These are phyloP conservation scores for Cossypha dichroa DNA, from an alignment of 2,797 vertebrate genomes.

Conservation along the genomic window DNA sequence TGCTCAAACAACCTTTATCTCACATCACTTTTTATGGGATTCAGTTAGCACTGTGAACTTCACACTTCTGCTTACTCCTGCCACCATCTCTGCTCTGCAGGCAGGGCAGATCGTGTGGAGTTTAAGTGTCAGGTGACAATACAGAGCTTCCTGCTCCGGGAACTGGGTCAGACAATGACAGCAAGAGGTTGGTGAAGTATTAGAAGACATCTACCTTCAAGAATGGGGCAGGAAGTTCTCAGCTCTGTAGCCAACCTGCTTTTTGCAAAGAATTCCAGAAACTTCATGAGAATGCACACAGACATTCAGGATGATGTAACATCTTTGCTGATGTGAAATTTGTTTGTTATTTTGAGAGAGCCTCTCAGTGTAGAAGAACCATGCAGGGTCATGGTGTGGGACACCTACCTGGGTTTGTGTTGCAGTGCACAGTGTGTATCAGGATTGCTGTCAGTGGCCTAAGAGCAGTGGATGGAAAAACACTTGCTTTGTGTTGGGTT, in stretches of 20 bases:
- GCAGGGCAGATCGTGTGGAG: neutral
- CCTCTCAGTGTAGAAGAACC: fast-evolving
- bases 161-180: neutral
- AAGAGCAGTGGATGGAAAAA: neutral
- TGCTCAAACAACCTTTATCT: conserved; percentile 30
- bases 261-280: neutral
- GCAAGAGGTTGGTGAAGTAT: neutral
- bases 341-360: neutral
- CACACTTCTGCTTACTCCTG: conserved; percentile 35
- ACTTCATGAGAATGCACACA: neutral
- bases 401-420: neutral
- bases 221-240: neutral
- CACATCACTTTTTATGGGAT: conserved; percentile 58
- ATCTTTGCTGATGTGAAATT: neutral
- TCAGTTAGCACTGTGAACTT: conserved; percentile 16
- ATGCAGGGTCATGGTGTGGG: neutral
- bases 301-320: neutral
- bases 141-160: neutral
- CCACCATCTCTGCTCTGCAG: neutral
- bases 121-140: neutral
- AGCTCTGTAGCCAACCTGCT: neutral
- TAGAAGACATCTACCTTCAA: neutral
- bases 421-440: neutral
- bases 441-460: neutral
- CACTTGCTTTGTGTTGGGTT: neutral